Conservation (phyloP, 1,140 invertebrate species). For the Drosophila navojoa region DNA sequence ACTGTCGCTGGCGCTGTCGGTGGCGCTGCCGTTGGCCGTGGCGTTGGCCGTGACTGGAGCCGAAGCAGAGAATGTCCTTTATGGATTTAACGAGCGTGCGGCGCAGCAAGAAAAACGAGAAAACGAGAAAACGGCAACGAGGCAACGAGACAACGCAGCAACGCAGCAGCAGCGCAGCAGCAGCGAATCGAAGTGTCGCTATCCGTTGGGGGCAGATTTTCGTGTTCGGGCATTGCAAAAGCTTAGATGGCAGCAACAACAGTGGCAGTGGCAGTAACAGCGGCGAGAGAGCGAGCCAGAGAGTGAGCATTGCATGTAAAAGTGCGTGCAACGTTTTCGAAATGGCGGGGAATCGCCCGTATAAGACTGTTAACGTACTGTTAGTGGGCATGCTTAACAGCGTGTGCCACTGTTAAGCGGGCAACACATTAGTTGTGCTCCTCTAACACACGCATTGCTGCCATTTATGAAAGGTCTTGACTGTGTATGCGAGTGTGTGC, state of each 20-base stretch:
- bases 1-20: slow-evolving; percentile 21
- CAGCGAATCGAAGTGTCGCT: slow-evolving; percentile 56
- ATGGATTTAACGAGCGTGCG: slow-evolving; percentile 61
- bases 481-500: slow-evolving; percentile 5
- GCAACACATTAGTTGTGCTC: slow-evolving; percentile 43
- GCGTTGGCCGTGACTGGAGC: slow-evolving; percentile 45
- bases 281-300: slow-evolving; percentile 16
- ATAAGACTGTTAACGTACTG: slow-evolving; percentile 43
- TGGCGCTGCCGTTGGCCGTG: slow-evolving; percentile 38
- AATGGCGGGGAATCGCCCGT: slow-evolving; percentile 26
- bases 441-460: slow-evolving; percentile 41
- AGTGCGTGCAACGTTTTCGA: slow-evolving; percentile 50
- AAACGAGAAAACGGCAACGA: slow-evolving; percentile 1
- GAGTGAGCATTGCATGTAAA: slow-evolving; percentile 11
- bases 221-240: slow-evolving; percentile 37
- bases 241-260: slow-evolving; percentile 38
- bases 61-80: slow-evolving; percentile 69
- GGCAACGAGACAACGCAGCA: slow-evolving; percentile 29
- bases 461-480: slow-evolving; percentile 34
- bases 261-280: slow-evolving; percentile 23
- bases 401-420: slow-evolving; percentile 25
- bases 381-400: slow-evolving; percentile 11
- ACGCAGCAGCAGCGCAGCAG: slow-evolving; percentile 44
- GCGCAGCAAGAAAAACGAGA: slow-evolving; percentile 31
- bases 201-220: slow-evolving; percentile 21